These are phyloP conservation scores for Gymnobelideus leadbeateri DNA, from an alignment of 2,113 vertebrate species.

Conservation along the genomic window DNA sequence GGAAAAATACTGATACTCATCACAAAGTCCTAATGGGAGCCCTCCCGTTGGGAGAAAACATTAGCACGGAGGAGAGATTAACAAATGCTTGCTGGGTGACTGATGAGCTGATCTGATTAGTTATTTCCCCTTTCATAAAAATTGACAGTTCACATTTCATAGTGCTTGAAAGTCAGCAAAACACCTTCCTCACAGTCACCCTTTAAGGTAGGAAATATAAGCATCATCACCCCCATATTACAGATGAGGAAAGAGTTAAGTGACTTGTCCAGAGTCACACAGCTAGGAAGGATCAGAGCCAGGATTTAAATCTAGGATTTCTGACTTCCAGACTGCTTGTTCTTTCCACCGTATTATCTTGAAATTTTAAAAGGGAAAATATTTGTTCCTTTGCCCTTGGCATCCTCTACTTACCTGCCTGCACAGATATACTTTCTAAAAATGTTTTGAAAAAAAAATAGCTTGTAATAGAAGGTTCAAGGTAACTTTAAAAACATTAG, in stretches of 20 bases:
- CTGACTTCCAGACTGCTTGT: not conserved
- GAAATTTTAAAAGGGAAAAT: not conserved
- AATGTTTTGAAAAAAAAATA: not conserved
- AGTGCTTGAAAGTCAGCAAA: not conserved
- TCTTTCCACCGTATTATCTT: not conserved
- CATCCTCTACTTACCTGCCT: not conserved
- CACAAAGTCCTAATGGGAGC: not conserved
- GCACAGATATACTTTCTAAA: not conserved
- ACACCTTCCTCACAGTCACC: not conserved
- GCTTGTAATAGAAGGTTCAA: not conserved
- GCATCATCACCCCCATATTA: not conserved
- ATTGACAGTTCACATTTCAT: not conserved
- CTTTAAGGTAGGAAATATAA: not conserved
- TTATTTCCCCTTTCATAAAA: not conserved
- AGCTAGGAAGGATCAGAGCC: not conserved
- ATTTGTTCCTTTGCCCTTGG: not conserved
- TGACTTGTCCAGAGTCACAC: not conserved
- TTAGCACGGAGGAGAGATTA: not conserved
- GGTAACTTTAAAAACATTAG: not conserved
- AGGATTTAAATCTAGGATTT: not conserved
- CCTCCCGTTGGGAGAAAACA: constrained; percentile 1
- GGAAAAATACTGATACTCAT: not conserved
- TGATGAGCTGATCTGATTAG: not conserved
- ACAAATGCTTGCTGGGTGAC: not conserved
- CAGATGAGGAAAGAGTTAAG: not conserved